Conservation (phyloP, 2,888 invertebrate genomes). For the Meta bourneti region DNA sequence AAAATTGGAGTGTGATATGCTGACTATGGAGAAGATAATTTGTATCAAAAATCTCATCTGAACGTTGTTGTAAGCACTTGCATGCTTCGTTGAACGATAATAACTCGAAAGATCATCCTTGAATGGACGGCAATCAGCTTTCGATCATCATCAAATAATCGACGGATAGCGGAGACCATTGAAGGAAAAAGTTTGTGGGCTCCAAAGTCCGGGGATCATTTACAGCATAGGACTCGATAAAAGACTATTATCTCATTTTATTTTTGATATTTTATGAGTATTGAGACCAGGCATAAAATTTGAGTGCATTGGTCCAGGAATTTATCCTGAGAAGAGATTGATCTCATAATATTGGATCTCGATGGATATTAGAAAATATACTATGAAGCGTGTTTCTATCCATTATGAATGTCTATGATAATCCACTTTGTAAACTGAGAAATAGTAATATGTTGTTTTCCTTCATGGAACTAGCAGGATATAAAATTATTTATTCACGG, state of each 20-base stretch:
- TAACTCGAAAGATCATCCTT: constrained; percentile 33
- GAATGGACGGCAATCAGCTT: constrained; percentile 21
- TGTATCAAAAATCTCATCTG: constrained; percentile 35
- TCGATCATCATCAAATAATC: constrained; percentile 40
- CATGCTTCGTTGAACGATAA: constrained; percentile 35
- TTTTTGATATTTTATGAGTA: constrained; percentile 4
- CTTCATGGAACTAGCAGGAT: too few species aligned
- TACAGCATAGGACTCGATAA: constrained; percentile 25
- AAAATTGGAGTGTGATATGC: background rate
- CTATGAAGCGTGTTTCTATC: too few species aligned
- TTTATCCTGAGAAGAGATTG: too few species aligned
- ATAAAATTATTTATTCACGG: too few species aligned
- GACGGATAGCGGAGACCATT: constrained; percentile 13
- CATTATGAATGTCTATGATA: too few species aligned
- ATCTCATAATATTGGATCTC: too few species aligned
- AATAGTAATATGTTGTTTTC: too few species aligned
- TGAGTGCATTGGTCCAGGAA: constrained; percentile 29
- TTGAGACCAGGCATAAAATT: background rate
- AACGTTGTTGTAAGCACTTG: background rate
- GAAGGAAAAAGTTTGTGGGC: constrained; percentile 8
- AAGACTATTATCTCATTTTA: constrained; percentile 24
- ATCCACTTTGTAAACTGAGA: too few species aligned
- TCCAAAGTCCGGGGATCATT: constrained; percentile 50
- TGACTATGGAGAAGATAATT: constrained; percentile 21
- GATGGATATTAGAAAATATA: too few species aligned